These are phyloP conservation scores for Hippocampus kuda DNA, from an alignment of 2,797 vertebrate species.

Conservation along the genomic window DNA sequence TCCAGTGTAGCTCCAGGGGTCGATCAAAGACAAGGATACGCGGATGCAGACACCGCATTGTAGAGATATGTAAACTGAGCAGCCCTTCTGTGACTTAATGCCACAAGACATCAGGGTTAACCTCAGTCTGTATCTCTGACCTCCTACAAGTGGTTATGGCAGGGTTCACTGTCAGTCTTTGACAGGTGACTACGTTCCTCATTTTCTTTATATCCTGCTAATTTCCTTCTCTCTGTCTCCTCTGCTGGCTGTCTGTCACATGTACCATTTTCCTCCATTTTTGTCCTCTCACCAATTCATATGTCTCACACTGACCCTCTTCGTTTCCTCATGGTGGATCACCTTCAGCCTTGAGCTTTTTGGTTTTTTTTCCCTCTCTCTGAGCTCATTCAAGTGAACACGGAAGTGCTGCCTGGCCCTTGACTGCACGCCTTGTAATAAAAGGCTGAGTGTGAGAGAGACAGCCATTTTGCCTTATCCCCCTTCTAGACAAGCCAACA, in stretches of 20 bases:
- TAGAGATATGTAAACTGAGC: slow-evolving; percentile 35
- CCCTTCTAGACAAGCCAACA: slow-evolving; percentile 61
- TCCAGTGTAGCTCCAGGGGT: slow-evolving; percentile 31
- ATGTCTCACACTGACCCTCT: background rate
- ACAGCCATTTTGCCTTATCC: slow-evolving; percentile 55
- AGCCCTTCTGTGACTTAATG: slow-evolving; percentile 28
- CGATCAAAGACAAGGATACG: slow-evolving; percentile 47
- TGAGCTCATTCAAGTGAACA: slow-evolving; percentile 48
- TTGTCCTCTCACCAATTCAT: slow-evolving; percentile 19
- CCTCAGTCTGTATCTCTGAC: slow-evolving; percentile 22
- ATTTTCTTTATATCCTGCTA: background rate
- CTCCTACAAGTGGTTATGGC: slow-evolving; percentile 21
- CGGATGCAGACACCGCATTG: slow-evolving; percentile 24
- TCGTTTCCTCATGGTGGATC: background rate
- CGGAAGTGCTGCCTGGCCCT: slow-evolving; percentile 46
- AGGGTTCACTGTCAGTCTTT: slow-evolving; percentile 26
- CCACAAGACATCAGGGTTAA: slow-evolving; percentile 13
- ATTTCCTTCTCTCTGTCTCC: slow-evolving; percentile 4
- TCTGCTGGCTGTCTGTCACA: slow-evolving; percentile 2
- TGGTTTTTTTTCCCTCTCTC: slow-evolving; percentile 31
- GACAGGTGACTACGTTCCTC: slow-evolving; percentile 21
- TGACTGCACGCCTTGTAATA: slow-evolving; percentile 54
- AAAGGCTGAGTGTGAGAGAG: slow-evolving; percentile 49
- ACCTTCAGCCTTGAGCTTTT: slow-evolving; percentile 14
- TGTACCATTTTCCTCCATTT: slow-evolving; percentile 15